Base-by-base conservation (phyloP, 2,113 vertebrate species). In the Pomatostomus ruficeps region DNA sequence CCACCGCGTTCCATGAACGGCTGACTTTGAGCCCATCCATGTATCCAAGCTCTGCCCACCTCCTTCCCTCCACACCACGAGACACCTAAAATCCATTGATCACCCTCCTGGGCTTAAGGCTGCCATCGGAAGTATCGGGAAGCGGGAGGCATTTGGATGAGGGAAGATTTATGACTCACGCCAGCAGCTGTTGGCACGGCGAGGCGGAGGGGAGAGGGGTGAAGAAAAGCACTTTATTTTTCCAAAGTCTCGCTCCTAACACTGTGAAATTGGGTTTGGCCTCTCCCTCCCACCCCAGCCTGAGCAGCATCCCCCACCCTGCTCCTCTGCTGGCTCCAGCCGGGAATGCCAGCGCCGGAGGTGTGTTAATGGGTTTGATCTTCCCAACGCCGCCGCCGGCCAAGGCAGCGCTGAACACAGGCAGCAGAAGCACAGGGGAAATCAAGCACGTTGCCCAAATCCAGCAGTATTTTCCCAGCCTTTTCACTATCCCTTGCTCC, bases 1-100 rank as follows among this genome's bases (percentile, higher is more conserved):
- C 62, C 46, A 7, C 35, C 9, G 8, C 22, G 28, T 49, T 71
- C 43, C 24, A 17, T 0, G 0, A 13, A 1, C 0, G 0, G 1
- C 43, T 42, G 62, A 24, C 40, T 80, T 25, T 15, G 43, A 88
- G 42, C 11, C 31, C 3, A 2, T 19, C 29, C 67, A 52, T 0
- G 0, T 9, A 9, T 2, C 11, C 10, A 11, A 61, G 31, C 55
- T 62, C 63, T 86, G 58, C 68, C 33, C 84, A 74, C 13, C 42
- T 80, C 49, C 75, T 67, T 59, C 68, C 36, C 31, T 70, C 42
- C 31, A 57, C 22, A 40, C 12, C 33, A 72, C 31, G 24, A 63
- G 43, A 11, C 52, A 25, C 52, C 58, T 31, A 16, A n/a, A 72
- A 54, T 35, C 63, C 42, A 29, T 2, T 5, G 57, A 86, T 70